Evolutionary conservation across 2,113 vertebrate genomes (phyloP), one percentile per base, ranked within the genome.

Genomic region (Coptodon rendalli): DNA sequence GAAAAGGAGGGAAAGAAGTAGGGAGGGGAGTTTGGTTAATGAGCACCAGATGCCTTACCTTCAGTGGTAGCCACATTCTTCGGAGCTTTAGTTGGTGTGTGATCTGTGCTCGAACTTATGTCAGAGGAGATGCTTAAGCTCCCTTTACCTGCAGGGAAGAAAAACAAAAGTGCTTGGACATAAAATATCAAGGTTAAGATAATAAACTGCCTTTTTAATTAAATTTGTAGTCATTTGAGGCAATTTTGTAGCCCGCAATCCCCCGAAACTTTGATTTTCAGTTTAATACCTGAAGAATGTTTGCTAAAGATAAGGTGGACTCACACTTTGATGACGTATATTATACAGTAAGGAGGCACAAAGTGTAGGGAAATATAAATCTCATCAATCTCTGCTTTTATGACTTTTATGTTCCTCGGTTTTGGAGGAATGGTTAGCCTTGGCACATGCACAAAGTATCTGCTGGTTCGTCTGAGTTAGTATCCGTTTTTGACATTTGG

Each of bases 71-170:
- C 97, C 93, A 96, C 98, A 99, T 99, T 99, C 96, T 97, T 99
- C 91, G 97, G 97, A 94, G 97, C 97, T 97, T 98, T 98, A 89
- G 97, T 99, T 27, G 98, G 97, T 6, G 98, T 99, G 94, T 98
- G 98, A 97, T 99, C 99, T 34, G 98, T 99, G 96, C 98, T 97
- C 89, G 99, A 99, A 96, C 99, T 99, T 96, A 99, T 97, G 97
- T 99, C 99, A 94, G 99, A 99, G 95, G 98, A 99, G 97, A 99
- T 97, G 97, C 99, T 99, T 96, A 98, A 99, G 97, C 99, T 99
- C 95, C 98, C 98, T 97, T 99, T 99, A 97, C 98, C 99, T 99
- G 93, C 73, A 56, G 84, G 93, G 56, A 57, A 82, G 56, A 89
- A 71, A 59, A 89, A 84, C 79, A 86, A 52, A 83, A 76, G 6